Percentiles rank a stretch among this genome's conserved stretches.
These are phyloP conservation scores for Drosophila niveifrons DNA, from an alignment of 2,888 invertebrate genomes.

Conservation along the genomic window DNA sequence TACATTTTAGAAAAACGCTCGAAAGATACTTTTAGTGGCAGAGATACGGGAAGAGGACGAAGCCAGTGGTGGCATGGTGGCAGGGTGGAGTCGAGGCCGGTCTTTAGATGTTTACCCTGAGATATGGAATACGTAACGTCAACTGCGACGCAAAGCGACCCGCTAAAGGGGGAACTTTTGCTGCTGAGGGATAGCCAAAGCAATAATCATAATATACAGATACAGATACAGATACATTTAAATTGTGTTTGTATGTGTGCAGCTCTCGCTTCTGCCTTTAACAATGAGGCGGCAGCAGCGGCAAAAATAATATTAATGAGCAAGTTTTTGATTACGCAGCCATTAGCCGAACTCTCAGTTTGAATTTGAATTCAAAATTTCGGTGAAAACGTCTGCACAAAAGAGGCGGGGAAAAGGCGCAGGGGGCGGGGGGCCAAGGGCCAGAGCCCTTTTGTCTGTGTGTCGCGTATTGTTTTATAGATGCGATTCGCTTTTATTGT, in stretches of 20 bases:
- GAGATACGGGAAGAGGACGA: conserved; percentile 25
- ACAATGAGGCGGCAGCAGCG: conserved; percentile 44
- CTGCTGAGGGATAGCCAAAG: conserved; percentile 57
- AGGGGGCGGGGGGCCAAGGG: not conserved
- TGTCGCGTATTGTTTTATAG: conserved; percentile 53
- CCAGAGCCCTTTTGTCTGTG: conserved; percentile 31
- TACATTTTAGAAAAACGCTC: conserved; percentile 74
- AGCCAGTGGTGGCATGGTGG: conserved; percentile 19
- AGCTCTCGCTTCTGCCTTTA: conserved; percentile 21
- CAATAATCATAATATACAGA: conserved; percentile 65
- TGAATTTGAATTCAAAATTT: conserved; percentile 59
- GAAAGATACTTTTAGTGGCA: conserved; percentile 62
- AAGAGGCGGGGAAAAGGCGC: not conserved
- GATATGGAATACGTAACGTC: conserved; percentile 65
- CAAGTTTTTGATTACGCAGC: conserved; percentile 73
- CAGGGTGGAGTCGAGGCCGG: conserved; percentile 40
- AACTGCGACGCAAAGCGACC: conserved; percentile 36
- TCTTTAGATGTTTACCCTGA: conserved; percentile 65
- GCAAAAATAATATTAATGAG: conserved; percentile 77
- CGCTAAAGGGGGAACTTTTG: conserved; percentile 56
- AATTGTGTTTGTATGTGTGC: conserved; percentile 19
- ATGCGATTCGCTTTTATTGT: conserved; percentile 61
- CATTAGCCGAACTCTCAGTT: conserved; percentile 61
- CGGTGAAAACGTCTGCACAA: conserved; percentile 1
- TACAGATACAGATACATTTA: conserved; percentile 29